Conservation (phyloP, 2,113 vertebrate genomes). For the Otocyon megalotis region DNA sequence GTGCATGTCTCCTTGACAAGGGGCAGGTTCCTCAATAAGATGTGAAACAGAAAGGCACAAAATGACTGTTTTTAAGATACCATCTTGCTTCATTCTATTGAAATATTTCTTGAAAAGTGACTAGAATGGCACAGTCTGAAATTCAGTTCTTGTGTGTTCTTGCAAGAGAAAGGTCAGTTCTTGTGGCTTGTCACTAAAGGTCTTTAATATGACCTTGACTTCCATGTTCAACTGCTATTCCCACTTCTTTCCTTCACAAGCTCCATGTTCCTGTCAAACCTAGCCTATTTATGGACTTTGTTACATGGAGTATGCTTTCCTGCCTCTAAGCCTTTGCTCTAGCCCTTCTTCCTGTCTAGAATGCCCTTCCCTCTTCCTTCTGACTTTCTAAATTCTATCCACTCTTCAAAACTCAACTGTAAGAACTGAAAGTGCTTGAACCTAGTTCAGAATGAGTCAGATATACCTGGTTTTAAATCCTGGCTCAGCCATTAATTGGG, state of each 20-base stretch:
- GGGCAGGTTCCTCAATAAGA: neutral
- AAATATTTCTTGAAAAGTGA: neutral
- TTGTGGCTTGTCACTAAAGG: neutral
- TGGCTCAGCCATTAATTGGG: neutral
- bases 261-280: neutral
- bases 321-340: neutral
- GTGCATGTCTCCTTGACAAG: neutral
- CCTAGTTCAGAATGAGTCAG: neutral
- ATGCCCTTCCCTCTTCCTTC: neutral
- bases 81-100: neutral
- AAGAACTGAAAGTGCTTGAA: neutral
- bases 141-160: neutral
- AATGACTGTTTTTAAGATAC: neutral
- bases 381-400: neutral
- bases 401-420: neutral
- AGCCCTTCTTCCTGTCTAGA: neutral
- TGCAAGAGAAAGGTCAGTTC: neutral
- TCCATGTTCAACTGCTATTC: rapidly evolving
- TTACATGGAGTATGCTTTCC: rapidly evolving
- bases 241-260: neutral
- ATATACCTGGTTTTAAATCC: neutral
- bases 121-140: neutral
- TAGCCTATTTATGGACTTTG: neutral
- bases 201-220: neutral
- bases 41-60: neutral